Conservation (phyloP, 2,113 vertebrate species). For the Bambusicola thoracicus region DNA sequence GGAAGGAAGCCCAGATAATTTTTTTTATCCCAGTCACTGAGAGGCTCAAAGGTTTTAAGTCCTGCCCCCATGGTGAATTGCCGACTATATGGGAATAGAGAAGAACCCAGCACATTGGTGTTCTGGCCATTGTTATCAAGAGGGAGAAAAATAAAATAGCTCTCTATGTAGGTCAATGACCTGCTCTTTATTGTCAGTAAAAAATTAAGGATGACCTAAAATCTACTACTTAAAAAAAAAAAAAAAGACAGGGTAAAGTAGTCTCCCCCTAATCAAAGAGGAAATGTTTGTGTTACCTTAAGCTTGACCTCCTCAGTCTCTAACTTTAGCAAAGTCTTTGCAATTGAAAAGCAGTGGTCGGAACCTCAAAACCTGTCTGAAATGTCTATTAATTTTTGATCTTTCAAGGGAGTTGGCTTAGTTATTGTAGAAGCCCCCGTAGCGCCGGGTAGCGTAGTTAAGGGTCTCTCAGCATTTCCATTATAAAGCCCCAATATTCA, state of each 20-base stretch:
- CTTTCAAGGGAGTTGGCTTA: slow-evolving; percentile 64
- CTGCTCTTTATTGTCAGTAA: slow-evolving; percentile 76
- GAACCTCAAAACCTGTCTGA: slow-evolving; percentile 72
- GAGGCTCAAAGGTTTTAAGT: slow-evolving; percentile 83
- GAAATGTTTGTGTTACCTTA: slow-evolving; percentile 76
- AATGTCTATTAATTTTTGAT: slow-evolving; percentile 77
- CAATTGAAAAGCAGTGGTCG: slow-evolving; percentile 66
- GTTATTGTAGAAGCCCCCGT: slow-evolving; percentile 61
- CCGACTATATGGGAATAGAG: slow-evolving; percentile 69
- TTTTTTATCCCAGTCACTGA: slow-evolving; percentile 81
- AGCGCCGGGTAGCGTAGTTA: slow-evolving; percentile 35
- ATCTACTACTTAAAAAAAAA: slow-evolving; percentile 71
- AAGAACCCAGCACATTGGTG: slow-evolving; percentile 73
- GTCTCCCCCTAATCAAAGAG: slow-evolving; percentile 76
- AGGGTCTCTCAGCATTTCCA: slow-evolving; percentile 49
- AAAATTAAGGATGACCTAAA: slow-evolving; percentile 84
- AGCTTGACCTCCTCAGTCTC: slow-evolving; percentile 76
- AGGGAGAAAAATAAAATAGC: slow-evolving; percentile 77
- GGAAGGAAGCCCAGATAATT: slow-evolving; percentile 80
- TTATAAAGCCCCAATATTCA: slow-evolving; percentile 14
- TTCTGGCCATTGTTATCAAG: slow-evolving; percentile 78
- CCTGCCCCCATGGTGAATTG: slow-evolving; percentile 78
- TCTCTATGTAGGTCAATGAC: slow-evolving; percentile 82
- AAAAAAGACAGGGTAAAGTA: slow-evolving; percentile 59
- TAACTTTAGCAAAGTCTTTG: slow-evolving; percentile 76